Evolutionary conservation across 2,113 vertebrate species (phyloP).

Genomic region (Poeciliopsis turrubarensis): DNA sequence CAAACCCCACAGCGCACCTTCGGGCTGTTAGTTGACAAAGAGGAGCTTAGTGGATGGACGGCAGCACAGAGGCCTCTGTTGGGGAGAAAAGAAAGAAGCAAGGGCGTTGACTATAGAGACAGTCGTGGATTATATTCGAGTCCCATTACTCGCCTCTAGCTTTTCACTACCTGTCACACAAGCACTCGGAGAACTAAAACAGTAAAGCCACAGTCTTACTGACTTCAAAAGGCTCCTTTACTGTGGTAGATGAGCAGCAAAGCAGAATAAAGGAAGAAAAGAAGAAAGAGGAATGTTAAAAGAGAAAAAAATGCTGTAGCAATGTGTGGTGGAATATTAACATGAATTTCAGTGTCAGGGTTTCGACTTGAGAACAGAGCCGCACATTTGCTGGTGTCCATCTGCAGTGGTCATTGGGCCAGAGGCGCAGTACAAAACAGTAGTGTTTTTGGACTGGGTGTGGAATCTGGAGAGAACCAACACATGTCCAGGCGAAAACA

Average conservation of each 20-base stretch:
- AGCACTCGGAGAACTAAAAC: constrained; percentile 69
- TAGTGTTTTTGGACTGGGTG: no score
- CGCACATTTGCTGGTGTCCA: no score
- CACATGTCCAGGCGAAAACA: no score
- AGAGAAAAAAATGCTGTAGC: constrained; percentile 28
- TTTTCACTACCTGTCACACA: constrained; percentile 68
- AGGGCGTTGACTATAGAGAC: constrained; percentile 47
- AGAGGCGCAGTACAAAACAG: no score
- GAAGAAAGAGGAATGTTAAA: constrained; percentile 28
- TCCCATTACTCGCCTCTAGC: constrained; percentile 65
- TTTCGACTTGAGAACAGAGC: constrained; percentile 7
- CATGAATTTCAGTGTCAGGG: constrained; percentile 23
- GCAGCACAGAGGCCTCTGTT: constrained; percentile 40
- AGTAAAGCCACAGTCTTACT: constrained; percentile 56
- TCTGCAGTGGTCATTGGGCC: no score
- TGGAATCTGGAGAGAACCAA: no score
- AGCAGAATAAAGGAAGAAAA: constrained; percentile 47
- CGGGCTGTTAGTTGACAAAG: constrained; percentile 59
- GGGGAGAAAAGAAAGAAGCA: constrained; percentile 22
- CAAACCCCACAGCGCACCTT: constrained; percentile 57
- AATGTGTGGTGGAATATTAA: constrained; percentile 21
- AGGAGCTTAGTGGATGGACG: constrained; percentile 46
- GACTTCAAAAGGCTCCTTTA: constrained; percentile 69
- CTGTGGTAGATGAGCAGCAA: constrained; percentile 61
- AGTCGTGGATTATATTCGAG: constrained; percentile 53